Percentiles rank a stretch among this genome's conserved stretches.
Evolutionary conservation across 2,888 invertebrate genomes (phyloP).

Genomic region (Neoscelio sp.): DNA sequence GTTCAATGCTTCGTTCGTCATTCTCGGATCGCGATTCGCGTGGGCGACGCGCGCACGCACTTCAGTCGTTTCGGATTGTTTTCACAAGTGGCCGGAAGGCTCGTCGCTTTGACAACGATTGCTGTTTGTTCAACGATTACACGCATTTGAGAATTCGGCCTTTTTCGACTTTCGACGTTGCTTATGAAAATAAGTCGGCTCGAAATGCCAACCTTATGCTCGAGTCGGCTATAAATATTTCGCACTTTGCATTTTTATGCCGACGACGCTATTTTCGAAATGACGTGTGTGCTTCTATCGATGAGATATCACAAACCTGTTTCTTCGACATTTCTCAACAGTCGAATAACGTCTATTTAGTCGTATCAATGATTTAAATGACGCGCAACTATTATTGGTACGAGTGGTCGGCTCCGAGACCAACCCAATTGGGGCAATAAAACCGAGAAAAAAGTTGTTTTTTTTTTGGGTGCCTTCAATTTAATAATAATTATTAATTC

Average conservation of each 20-base stretch:
- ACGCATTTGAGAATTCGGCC: background rate
- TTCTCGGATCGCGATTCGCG: constrained; percentile 67
- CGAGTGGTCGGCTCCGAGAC: no score
- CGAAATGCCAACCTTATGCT: constrained; percentile 40
- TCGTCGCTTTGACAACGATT: constrained; percentile 46
- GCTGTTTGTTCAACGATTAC: constrained; percentile 41
- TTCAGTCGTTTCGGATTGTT: constrained; percentile 36
- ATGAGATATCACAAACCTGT: no score
- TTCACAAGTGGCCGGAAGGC: constrained; percentile 50
- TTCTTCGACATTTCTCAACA: no score
- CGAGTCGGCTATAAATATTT: constrained; percentile 3
- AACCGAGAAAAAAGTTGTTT: no score
- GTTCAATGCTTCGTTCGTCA: constrained; percentile 64
- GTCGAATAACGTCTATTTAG: no score
- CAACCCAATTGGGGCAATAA: background rate
- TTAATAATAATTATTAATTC: no score
- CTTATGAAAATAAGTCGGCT: constrained; percentile 44
- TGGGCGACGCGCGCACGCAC: constrained; percentile 72
- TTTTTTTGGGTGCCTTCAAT: no score
- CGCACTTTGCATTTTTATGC: constrained; percentile 28
- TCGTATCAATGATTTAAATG: no score
- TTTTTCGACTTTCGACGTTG: constrained; percentile 23
- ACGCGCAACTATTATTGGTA: no score
- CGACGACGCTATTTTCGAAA: no score
- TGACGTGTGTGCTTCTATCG: no score